Percentiles rank a stretch among this genome's conserved stretches.
Conservation (phyloP, 2,113 vertebrate species). For the Neomonachus schauinslandi region DNA sequence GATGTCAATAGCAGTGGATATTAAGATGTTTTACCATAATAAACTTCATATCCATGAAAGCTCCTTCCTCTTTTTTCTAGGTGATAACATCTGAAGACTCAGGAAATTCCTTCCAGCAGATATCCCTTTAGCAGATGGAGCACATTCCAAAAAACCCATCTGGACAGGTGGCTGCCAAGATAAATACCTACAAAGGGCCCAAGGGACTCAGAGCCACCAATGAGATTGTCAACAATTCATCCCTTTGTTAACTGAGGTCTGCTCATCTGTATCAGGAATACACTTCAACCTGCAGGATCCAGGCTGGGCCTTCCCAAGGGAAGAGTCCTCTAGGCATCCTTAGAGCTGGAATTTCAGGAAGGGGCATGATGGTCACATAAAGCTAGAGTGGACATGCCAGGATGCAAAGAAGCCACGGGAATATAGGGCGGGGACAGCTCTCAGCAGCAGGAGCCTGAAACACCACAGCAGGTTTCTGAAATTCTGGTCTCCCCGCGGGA, state of each 20-base stretch:
- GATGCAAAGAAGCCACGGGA: neutral
- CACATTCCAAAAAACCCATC: slow-evolving; percentile 20
- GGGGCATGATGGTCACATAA: neutral
- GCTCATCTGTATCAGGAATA: neutral
- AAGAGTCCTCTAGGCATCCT: neutral
- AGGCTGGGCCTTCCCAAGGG: neutral
- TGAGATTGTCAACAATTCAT: slow-evolving; percentile 46
- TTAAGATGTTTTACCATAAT: neutral
- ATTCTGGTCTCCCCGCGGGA: neutral
- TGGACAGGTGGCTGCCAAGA: slow-evolving; percentile 57
- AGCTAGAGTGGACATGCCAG: neutral
- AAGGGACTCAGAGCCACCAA: neutral
- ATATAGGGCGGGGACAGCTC: neutral
- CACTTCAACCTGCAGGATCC: neutral
- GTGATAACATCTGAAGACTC: slow-evolving; percentile 30
- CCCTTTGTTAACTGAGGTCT: neutral
- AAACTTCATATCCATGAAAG: slow-evolving; percentile 4
- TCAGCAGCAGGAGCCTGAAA: neutral
- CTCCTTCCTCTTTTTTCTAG: neutral
- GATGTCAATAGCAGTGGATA: neutral
- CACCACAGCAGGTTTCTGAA: neutral
- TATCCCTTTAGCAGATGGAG: slow-evolving; percentile 39
- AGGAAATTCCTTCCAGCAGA: slow-evolving; percentile 45
- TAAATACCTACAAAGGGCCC: slow-evolving; percentile 7
- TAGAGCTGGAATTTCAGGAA: neutral